phyloP scores from a whole-genome alignment of 1,140 invertebrate genomes.

The Tenebrio molitor region DNA sequence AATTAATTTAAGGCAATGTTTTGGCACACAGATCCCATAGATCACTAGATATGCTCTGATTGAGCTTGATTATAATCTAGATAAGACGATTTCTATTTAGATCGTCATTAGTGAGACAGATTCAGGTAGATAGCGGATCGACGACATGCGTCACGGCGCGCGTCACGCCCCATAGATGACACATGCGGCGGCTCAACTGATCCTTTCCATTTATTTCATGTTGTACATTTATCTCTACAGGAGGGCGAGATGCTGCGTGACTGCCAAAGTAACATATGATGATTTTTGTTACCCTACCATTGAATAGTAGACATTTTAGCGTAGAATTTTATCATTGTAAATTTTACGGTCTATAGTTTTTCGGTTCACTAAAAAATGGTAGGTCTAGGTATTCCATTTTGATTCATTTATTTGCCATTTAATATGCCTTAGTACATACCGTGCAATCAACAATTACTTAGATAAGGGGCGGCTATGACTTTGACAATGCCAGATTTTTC shows the following conservation, averaged over 20 bases:
- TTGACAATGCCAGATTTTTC: too few relatives aligned
- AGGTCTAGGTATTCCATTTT: too few relatives aligned
- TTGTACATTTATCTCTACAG: constrained; percentile 20
- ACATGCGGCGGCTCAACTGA: constrained; percentile 61
- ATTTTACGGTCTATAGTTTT: too few relatives aligned
- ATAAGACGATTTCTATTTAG: constrained; percentile 60
- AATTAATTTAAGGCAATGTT: constrained; percentile 36
- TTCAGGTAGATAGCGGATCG: constrained; percentile 61
- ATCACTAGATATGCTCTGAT: constrained; percentile 31
- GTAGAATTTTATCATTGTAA: too few relatives aligned
- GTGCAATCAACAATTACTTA: too few relatives aligned
- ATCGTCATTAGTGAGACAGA: constrained; percentile 61
- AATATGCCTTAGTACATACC: too few relatives aligned
- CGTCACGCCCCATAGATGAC: constrained; percentile 62
- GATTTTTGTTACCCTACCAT: background rate
- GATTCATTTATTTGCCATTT: too few relatives aligned
- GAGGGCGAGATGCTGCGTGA: constrained; percentile 16
- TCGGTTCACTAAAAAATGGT: too few relatives aligned
- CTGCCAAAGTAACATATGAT: background rate
- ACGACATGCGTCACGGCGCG: constrained; percentile 63
- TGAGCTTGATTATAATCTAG: constrained; percentile 45
- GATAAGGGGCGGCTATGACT: too few relatives aligned
- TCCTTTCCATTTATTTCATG: constrained; percentile 48
- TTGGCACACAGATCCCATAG: constrained; percentile 38
- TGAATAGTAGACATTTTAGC: too few relatives aligned